These are phyloP conservation scores for Nomada goodeniana DNA, from an alignment of 2,888 invertebrate genomes.

Conservation along the genomic window DNA sequence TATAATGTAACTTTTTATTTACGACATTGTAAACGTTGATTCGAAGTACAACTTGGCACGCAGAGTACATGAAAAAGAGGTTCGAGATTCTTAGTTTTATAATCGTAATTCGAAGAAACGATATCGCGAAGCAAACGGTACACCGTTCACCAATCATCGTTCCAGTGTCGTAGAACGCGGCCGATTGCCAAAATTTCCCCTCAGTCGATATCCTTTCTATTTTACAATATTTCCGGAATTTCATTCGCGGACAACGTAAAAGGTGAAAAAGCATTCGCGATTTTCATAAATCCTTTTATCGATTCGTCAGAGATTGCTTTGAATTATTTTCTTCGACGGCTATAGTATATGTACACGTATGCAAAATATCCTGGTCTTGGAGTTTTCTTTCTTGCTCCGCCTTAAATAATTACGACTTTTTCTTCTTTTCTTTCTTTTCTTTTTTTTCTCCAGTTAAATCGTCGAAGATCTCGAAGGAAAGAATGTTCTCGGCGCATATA, in stretches of 20 bases:
- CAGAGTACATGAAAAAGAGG: slow-evolving; percentile 48
- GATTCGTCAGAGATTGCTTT: slow-evolving; percentile 28
- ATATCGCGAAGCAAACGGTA: slow-evolving; percentile 4
- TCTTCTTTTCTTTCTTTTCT: no score
- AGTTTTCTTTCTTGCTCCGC: slow-evolving; percentile 20
- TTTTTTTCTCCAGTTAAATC: slow-evolving; percentile 2
- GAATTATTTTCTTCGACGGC: slow-evolving; percentile 2
- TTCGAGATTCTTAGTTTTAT: slow-evolving; percentile 23
- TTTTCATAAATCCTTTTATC: slow-evolving; percentile 1
- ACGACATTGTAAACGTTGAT: slow-evolving; percentile 42
- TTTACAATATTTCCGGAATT: background rate
- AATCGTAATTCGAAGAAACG: slow-evolving; percentile 2
- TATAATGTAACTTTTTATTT: slow-evolving; percentile 38
- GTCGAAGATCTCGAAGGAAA: slow-evolving; percentile 18
- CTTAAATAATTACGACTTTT: slow-evolving; percentile 22
- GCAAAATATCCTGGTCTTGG: slow-evolving; percentile 42
- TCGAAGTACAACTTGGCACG: slow-evolving; percentile 58
- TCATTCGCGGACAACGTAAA: background rate
- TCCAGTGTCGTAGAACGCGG: background rate
- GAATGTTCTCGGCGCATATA: slow-evolving; percentile 43
- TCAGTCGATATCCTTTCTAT: background rate
- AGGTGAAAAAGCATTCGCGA: slow-evolving; percentile 3
- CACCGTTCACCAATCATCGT: slow-evolving; percentile 14
- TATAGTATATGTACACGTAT: slow-evolving; percentile 38
- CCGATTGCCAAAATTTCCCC: background rate